Base-by-base conservation (phyloP, 2,113 vertebrate genomes). In the human (Homo sapiens) region DNA sequence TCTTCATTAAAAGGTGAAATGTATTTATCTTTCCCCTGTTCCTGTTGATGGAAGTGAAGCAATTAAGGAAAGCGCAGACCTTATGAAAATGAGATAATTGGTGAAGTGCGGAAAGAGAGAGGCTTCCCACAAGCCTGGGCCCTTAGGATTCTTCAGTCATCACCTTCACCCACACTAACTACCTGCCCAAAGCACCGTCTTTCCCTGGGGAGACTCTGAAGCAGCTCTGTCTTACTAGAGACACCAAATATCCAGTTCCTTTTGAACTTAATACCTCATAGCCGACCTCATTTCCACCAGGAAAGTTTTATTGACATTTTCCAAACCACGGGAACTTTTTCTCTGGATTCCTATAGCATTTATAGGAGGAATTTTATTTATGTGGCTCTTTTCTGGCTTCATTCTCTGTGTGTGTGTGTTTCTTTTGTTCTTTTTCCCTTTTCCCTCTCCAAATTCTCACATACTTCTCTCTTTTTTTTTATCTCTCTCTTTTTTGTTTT, bases 81-180 rank as follows among this genome's bases (percentile, higher is more conserved):
- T 95, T 92, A 97, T 88, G 66, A 94, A 98, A 96, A 94, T 89
- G 52, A 95, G 87, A 35, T 98, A 96, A 98, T 90, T 87, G 92
- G 82, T 90, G 83, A 94, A 72, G 76, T 27, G n/a, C 40, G 9
- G 7, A 20, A 52, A 7, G 48, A 50, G 57, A 61, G 78, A 92
- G 57, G n/a, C 72, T 96, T 97, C 93, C 93, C 89, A 95, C 91
- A 87, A 96, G 22, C 32, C 68, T 20, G 4, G 38, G 50, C 40
- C 5, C 45, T 40, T 3, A 10, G 55, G 35, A 78, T 45, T 72
- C 38, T 57, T 88, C 30, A 7, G 0, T 38, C 45, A 66, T 20
- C 13, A 32, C 16, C 70, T 92, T 78, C 52, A 30, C 22, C 40
- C 30, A 45, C 72, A 83, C 8, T n/a, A 22, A 22, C 23, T 85